These are phyloP conservation scores for Seladonia tumulorum DNA, from an alignment of 2,888 invertebrate genomes.

Conservation along the genomic window DNA sequence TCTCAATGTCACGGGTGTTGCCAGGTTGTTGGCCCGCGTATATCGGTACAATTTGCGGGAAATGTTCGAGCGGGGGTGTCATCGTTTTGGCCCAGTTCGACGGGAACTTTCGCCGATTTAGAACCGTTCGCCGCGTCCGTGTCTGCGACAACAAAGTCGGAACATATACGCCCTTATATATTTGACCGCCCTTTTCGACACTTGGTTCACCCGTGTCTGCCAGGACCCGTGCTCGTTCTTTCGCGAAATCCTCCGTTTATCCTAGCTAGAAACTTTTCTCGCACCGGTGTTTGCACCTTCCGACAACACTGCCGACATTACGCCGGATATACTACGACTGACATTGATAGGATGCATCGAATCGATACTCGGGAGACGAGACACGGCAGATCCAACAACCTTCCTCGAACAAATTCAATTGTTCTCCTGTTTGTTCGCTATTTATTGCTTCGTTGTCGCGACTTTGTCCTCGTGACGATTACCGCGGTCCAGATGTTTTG, in stretches of 20 bases:
- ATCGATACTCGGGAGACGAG: slow-evolving; percentile 18
- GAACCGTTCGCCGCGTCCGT: slow-evolving; percentile 14
- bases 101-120: slow-evolving; percentile 56
- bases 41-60: slow-evolving; percentile 28
- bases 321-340: not conserved
- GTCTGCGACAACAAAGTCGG: slow-evolving; percentile 48
- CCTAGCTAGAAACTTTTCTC: slow-evolving; percentile 62
- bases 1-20: slow-evolving; percentile 23
- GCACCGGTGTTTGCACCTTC: slow-evolving; percentile 45
- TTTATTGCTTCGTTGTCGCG: not conserved
- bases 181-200: slow-evolving; percentile 37
- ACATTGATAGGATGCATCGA: slow-evolving; percentile 29
- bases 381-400: slow-evolving; percentile 5
- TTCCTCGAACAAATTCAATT: slow-evolving; percentile 3
- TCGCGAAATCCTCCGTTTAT: slow-evolving; percentile 63
- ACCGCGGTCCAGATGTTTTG: not conserved
- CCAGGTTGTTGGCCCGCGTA: slow-evolving; percentile 5
- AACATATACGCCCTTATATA: slow-evolving; percentile 60
- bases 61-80: slow-evolving; percentile 45
- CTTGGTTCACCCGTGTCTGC: not conserved
- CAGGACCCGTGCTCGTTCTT: slow-evolving; percentile 22
- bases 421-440: slow-evolving; percentile 19
- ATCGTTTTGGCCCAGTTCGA: slow-evolving; percentile 44
- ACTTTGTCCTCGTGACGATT: not conserved
- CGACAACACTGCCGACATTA: slow-evolving; percentile 21